Evolutionary conservation across 2,113 vertebrate species (phyloP).

Genomic region (Sturnira hondurensis): DNA sequence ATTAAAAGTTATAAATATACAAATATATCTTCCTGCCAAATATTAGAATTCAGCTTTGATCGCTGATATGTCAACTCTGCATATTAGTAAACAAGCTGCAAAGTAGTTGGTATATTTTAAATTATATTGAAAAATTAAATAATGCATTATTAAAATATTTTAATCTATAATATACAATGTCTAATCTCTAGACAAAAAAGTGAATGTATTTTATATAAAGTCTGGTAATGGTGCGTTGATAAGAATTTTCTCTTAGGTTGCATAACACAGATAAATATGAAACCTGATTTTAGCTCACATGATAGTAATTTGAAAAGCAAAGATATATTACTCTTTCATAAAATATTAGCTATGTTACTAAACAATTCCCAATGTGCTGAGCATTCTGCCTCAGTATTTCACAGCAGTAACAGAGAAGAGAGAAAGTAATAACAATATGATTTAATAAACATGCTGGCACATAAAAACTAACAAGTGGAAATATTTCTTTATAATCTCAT

Average conservation of each 20-base stretch:
- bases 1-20: background rate
- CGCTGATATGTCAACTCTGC: background rate
- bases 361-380: background rate
- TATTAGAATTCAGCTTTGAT: background rate
- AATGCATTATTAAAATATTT: background rate
- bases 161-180: background rate
- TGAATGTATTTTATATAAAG: background rate
- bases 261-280: background rate
- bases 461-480: constrained; percentile 41
- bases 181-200: constrained; percentile 22
- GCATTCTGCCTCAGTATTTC: background rate
- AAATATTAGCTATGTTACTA: constrained; percentile 30
- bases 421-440: constrained; percentile 24
- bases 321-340: constrained; percentile 38
- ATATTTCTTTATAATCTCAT: constrained; percentile 32
- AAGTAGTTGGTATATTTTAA: background rate
- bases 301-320: constrained; percentile 29
- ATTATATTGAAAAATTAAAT: constrained; percentile 37
- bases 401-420: constrained; percentile 18
- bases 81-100: background rate
- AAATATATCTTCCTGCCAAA: background rate
- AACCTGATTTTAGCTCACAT: background rate
- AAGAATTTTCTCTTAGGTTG: constrained; percentile 32
- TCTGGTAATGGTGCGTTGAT: background rate
- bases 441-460: constrained; percentile 56